Evolutionary conservation across 2,797 vertebrate species (phyloP).

Genomic region (Allobates femoralis): DNA sequence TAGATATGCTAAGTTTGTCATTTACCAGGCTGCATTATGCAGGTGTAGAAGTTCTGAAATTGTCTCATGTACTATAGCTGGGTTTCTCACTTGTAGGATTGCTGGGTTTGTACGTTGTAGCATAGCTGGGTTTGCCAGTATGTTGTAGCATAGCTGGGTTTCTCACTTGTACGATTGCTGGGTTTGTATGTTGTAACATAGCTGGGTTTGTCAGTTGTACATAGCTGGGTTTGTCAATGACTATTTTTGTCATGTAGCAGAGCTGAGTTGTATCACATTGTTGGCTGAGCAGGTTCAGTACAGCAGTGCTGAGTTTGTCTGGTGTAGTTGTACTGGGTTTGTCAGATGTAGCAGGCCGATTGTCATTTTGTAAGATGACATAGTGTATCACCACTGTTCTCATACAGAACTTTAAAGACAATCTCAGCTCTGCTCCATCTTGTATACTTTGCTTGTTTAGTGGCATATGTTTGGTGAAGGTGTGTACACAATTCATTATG

Average conservation of each 20-base stretch:
- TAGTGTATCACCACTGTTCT: not conserved
- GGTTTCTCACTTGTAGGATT: not conserved
- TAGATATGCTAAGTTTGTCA: not conserved
- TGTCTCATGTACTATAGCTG: not conserved
- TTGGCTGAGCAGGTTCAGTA: too few relatives aligned
- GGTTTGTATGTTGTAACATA: not conserved
- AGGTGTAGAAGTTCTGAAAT: not conserved
- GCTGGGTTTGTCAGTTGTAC: not conserved
- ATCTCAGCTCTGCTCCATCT: not conserved
- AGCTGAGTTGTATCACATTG: too few relatives aligned
- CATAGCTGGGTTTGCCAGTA: not conserved
- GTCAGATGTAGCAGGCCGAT: not conserved
- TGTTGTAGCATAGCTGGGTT: not conserved
- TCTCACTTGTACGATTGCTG: not conserved
- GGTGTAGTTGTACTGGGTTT: too few relatives aligned
- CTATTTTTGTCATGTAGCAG: too few relatives aligned
- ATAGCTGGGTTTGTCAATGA: too few relatives aligned
- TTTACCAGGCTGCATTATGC: not conserved
- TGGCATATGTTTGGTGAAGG: slow-evolving; percentile 49
- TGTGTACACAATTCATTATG: slow-evolving; percentile 52
- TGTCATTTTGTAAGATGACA: not conserved
- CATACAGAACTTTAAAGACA: not conserved
- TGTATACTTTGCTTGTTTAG: slow-evolving; percentile 14
- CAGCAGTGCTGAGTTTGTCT: too few relatives aligned
- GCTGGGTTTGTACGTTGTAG: not conserved